phyloP scores from a whole-genome alignment of 2,797 vertebrate species.

The Acrossocheilus wenchowensis region DNA sequence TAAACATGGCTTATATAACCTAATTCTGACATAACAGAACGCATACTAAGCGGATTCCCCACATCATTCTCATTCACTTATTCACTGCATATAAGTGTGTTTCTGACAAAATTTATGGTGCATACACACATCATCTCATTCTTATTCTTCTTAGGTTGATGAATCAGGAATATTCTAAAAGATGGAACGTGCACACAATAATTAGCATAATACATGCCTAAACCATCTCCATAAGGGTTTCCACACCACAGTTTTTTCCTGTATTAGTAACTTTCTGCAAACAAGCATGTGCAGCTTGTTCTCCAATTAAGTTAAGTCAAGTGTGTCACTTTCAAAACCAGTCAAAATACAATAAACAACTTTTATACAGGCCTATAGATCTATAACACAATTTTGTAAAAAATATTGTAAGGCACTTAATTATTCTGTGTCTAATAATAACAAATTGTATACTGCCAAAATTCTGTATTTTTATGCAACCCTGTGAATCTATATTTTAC shows the following conservation, averaged over 20 bases:
- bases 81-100: background rate
- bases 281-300: background rate
- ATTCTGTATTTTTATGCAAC: background rate
- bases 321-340: background rate
- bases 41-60: background rate
- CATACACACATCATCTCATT: background rate
- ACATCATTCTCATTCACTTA: background rate
- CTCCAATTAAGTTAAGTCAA: background rate
- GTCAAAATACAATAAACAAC: background rate
- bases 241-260: background rate
- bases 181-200: background rate
- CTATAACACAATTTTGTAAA: background rate
- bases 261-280: background rate
- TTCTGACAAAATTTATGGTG: background rate
- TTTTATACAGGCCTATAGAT: constrained; percentile 2
- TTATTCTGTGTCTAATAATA: background rate
- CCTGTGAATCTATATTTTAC: background rate
- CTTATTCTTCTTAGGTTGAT: background rate
- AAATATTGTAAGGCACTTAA: background rate
- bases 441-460: background rate
- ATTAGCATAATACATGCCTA: background rate
- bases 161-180: background rate
- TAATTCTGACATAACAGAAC: background rate
- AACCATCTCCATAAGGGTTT: background rate
- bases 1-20: background rate